Evolutionary conservation across 2,888 invertebrate genomes (phyloP), one percentile per base, ranked within the genome.

Genomic region (Cephalotes varians): DNA sequence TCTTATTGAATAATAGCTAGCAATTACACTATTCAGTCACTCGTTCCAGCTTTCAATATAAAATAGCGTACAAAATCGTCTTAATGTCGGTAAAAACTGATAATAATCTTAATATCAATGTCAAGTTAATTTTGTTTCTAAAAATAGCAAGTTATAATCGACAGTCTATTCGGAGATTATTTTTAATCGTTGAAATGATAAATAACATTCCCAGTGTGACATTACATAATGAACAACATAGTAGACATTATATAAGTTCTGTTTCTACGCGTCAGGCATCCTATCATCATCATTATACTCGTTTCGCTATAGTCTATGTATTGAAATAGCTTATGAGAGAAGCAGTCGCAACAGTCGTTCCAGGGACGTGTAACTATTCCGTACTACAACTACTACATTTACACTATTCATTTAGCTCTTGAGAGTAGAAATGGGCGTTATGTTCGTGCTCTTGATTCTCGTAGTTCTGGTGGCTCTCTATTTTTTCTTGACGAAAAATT

Each of bases 381-480:
- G 44, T 69, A 10, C n/a, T n/a, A n/a, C n/a, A n/a, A n/a, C n/a
- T n/a, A n/a, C n/a, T n/a, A n/a, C n/a, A n/a, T n/a, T n/a, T n/a
- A n/a, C n/a, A n/a, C n/a, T n/a, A n/a, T n/a, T n/a, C 10, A 1
- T 12, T 62, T 7, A 12, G 2, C 9, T 4, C 2, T 4, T 0
- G 2, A 25, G 7, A 65, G 4, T 25, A 67, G 18, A 54, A 9
- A 84, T 84, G 84, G 65, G 6, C n/a, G 0, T 76, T 5, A 0
- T 76, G 9, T 1, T 67, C 2, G 10, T 54, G 1, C 28, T 31
- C 9, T 5, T 77, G 10, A 12, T 69, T 4, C 0, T 60, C n/a
- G 56, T 37, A 3, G 62, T 21, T 3, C 1, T 83, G 15, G 1
- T 12, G 9, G 37, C 15, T 1, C 2, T 80, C 21, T 71, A 72